Evolutionary conservation across 2,113 vertebrate species (phyloP), one percentile per base, ranked within the genome.

Genomic region (Lucifuga dentata): DNA sequence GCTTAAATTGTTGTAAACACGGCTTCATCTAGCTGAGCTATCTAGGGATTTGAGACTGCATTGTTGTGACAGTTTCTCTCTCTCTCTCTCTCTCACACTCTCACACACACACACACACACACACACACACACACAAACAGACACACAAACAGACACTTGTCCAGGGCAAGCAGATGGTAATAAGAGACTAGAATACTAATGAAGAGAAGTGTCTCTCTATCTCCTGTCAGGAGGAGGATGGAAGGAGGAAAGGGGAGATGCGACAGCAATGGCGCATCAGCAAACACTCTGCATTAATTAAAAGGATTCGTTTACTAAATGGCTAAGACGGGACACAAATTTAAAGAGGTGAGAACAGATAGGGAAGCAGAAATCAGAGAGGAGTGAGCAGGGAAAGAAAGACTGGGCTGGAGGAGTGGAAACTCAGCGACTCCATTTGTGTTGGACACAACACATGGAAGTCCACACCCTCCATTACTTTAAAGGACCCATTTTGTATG

Each of bases 171-270:
- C n/a, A 3, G 41, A 48, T 46, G 33, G 73, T 86, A 84, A 85
- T 68, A 56, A 60, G 73, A 85, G 39, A 63, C 79, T 53, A 26
- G 32, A 29, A 20, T 44, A 60, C 46, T 71, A 78, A 76, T 82
- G 72, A 88, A 84, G 68, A 63, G 58, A 60, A 68, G 69, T 65
- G 57, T 15, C 59, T 60, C 61, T 67, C 45, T 40, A 33, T 76
- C 62, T 65, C 66, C 70, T 72, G 76, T 72, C 68, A 68, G 68
- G 24, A 38, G 0, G 38, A 50, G 65, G 85, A 73, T 44, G 56
- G 78, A 70, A 38, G 44, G 17, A 53, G 46, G 33, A 64, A 50
- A 50, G 11, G 8, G 24, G 68, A 60, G 76, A 51, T 55, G 53
- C 39, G 20, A 35, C 20, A 26, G 52, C 56, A 33, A 12, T 32